These are phyloP conservation scores for Globicephala melas DNA, from an alignment of 2,113 vertebrate genomes.

Conservation along the genomic window DNA sequence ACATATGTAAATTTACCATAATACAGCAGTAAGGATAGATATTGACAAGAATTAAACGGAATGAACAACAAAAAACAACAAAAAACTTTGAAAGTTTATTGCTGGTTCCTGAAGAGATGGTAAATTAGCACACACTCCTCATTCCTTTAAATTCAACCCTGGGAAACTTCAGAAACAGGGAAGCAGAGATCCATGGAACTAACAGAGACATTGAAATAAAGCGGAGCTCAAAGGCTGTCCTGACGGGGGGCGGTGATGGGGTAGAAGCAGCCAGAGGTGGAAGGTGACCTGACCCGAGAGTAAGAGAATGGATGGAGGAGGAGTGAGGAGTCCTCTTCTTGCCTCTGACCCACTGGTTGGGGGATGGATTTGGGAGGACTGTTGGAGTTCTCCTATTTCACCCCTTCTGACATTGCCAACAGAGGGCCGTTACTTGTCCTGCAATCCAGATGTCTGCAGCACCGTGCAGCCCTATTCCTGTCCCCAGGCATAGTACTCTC, in stretches of 20 bases:
- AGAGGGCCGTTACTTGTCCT: neutral
- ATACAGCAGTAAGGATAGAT: neutral
- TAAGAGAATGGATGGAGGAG: neutral
- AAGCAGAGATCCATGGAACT: neutral
- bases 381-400: neutral
- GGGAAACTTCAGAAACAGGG: neutral
- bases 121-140: neutral
- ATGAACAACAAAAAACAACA: neutral
- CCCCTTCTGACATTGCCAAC: neutral
- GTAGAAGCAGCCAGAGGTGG: neutral
- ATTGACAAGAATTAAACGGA: neutral
- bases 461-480: neutral
- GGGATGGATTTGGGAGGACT: neutral
- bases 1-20: neutral
- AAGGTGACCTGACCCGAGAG: neutral
- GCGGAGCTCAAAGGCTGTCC: neutral
- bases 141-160: neutral
- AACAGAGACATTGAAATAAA: neutral
- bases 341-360: neutral
- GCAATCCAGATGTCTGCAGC: neutral
- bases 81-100: neutral
- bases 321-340: neutral
- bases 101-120: neutral
- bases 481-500: neutral
- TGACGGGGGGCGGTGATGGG: accelerated